These are phyloP conservation scores for Podocnemis expansa DNA, from an alignment of 2,113 vertebrate genomes.

Conservation along the genomic window DNA sequence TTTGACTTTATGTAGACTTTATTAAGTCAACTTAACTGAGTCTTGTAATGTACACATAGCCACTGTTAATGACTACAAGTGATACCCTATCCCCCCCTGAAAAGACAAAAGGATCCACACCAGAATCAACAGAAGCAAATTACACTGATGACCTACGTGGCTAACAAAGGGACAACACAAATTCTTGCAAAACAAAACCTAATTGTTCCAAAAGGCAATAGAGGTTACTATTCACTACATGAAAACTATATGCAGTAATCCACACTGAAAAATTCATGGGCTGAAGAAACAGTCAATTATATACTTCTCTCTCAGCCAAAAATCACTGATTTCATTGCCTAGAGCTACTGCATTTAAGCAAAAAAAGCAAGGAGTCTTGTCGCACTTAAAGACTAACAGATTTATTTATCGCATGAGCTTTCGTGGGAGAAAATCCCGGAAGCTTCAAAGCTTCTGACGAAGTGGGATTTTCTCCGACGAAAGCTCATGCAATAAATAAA, in stretches of 20 bases:
- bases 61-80: not conserved
- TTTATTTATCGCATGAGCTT: too few relatives aligned
- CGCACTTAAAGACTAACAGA: too few relatives aligned
- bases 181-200: not conserved
- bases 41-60: too few relatives aligned
- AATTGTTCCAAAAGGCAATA: not conserved
- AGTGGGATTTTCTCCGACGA: too few relatives aligned
- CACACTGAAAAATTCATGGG: not conserved
- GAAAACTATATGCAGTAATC: not conserved
- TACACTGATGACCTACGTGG: rapidly evolving
- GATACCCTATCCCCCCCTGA: not conserved
- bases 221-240: not conserved
- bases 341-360: not conserved
- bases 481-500: too few relatives aligned
- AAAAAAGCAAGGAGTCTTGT: too few relatives aligned
- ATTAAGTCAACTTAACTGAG: too few relatives aligned
- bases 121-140: slow-evolving; percentile 6
- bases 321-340: not conserved
- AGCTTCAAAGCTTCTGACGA: too few relatives aligned
- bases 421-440: too few relatives aligned
- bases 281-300: not conserved
- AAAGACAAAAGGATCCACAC: not conserved
- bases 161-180: not conserved
- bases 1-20: too few relatives aligned
- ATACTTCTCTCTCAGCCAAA: not conserved